A percentile compares a stretch with the other conserved stretches of the same genome.
Conservation (phyloP, 2,888 invertebrate species). For the Deroplatys truncata region DNA sequence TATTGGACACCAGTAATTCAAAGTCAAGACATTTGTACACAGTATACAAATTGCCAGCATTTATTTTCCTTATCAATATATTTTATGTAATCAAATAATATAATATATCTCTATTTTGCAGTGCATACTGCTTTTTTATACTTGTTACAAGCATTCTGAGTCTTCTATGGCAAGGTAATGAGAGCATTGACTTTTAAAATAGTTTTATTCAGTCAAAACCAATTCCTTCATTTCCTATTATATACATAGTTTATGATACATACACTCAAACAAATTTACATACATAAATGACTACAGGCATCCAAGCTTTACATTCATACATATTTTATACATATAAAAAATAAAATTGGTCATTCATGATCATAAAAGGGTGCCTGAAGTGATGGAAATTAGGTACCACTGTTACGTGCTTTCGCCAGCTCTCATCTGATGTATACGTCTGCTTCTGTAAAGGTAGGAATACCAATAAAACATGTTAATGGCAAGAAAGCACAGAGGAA, state of each 20-base stretch:
- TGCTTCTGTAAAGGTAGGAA: constrained; percentile 52
- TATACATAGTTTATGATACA: not conserved
- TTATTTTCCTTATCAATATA: not conserved
- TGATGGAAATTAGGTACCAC: not conserved
- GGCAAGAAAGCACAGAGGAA: constrained; percentile 68
- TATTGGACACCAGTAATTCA: too few species aligned
- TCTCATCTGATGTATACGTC: constrained; percentile 11
- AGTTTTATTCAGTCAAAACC: not conserved
- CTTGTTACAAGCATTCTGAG: not conserved
- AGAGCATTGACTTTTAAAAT: not conserved
- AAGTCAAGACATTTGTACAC: too few species aligned
- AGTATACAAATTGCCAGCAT: too few species aligned
- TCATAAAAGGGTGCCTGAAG: not conserved
- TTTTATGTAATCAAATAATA: not conserved
- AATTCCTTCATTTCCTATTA: not conserved
- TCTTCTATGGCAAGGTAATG: not conserved
- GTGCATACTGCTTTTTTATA: not conserved
- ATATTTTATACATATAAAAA: not conserved
- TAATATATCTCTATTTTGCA: not conserved
- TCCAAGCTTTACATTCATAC: not conserved
- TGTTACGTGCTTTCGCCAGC: not conserved
- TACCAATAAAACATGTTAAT: constrained; percentile 80
- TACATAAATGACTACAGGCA: not conserved
- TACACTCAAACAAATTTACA: not conserved
- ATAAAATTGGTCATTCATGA: not conserved